Evolutionary conservation across 2,113 vertebrate genomes (phyloP), one percentile per base, ranked within the genome.

Genomic region (Phaetusa simplex): DNA sequence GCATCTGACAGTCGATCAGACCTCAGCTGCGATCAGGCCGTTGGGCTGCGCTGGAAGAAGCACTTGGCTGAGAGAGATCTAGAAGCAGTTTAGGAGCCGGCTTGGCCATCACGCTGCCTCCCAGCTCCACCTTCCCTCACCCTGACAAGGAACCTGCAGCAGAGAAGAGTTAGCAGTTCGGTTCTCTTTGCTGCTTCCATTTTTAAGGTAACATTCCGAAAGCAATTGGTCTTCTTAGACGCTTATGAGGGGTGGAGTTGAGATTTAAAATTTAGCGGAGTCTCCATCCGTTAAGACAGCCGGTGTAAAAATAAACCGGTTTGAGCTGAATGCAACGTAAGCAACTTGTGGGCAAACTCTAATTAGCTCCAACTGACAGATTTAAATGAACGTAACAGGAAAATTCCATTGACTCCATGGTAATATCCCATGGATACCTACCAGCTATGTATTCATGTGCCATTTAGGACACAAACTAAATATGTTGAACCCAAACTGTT

Each of bases 41-140:
- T 36, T 0, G 0, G 14, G 29, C 29, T 56, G 43, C 0, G 0
- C 66, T 58, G 66, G 12, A 36, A 70, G 23, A 82, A 90, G 20
- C 55, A 29, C 70, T 58, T 14, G 43, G 5, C 73, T 5, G 29
- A 86, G 32, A 21, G 32, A 36, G 14, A n/a, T 23, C 45, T 5
- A 40, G 61, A 49, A 83, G 67, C 34, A 11, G 47, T 50, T 86
- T 47, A 81, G 72, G 67, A 52, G 62, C 10, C 49, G 38, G 36
- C 42, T 62, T 40, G 22, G 47, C 65, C 22, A 14, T 14, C 56
- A 9, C 0, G 0, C 29, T 86, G 36, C 47, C 59, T 45, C 45
- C 34, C 72, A 74, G 7, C 26, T 84, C 64, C n/a, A 43, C 78
- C 50, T 67, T 66, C 22, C 47, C 73, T 50, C 15, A 36, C 70